These are phyloP conservation scores for Gadopsis bispinosus DNA, from an alignment of 2,797 vertebrate genomes.

Conservation along the genomic window DNA sequence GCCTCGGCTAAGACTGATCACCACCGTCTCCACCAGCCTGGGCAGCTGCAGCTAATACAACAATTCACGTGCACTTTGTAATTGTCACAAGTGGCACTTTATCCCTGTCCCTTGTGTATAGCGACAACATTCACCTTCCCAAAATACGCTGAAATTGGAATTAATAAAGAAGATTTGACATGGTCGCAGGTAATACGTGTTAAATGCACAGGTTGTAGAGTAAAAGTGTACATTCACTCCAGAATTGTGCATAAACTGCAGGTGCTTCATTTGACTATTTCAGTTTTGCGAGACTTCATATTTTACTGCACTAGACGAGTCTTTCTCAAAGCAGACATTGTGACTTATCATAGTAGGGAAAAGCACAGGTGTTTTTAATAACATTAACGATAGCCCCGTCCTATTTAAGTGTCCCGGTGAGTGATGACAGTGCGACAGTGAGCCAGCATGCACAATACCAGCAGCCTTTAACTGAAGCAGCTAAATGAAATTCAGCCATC, in stretches of 20 bases:
- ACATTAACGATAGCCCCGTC: neutral
- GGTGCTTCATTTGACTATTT: neutral
- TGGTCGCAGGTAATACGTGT: neutral
- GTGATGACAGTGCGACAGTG: neutral
- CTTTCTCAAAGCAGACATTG: neutral
- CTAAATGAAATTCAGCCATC: neutral
- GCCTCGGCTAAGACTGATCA: slow-evolving; percentile 82
- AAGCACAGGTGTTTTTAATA: slow-evolving; percentile 5
- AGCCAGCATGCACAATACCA: neutral
- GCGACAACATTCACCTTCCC: slow-evolving; percentile 1
- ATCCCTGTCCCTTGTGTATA: slow-evolving; percentile 39
- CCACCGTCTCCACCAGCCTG: slow-evolving; percentile 68
- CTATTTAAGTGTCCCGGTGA: neutral
- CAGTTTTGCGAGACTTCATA: neutral
- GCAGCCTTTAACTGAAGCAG: neutral
- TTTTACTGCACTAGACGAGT: neutral
- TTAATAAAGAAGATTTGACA: slow-evolving; percentile 14
- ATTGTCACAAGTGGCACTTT: slow-evolving; percentile 74
- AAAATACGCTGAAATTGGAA: slow-evolving; percentile 15
- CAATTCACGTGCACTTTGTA: slow-evolving; percentile 75
- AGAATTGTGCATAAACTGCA: neutral
- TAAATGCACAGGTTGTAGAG: neutral
- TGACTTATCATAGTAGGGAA: neutral
- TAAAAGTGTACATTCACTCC: neutral
- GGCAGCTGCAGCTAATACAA: slow-evolving; percentile 72